Base-by-base conservation (phyloP, 1,140 invertebrate genomes). In the Leptoteleia sp. region DNA sequence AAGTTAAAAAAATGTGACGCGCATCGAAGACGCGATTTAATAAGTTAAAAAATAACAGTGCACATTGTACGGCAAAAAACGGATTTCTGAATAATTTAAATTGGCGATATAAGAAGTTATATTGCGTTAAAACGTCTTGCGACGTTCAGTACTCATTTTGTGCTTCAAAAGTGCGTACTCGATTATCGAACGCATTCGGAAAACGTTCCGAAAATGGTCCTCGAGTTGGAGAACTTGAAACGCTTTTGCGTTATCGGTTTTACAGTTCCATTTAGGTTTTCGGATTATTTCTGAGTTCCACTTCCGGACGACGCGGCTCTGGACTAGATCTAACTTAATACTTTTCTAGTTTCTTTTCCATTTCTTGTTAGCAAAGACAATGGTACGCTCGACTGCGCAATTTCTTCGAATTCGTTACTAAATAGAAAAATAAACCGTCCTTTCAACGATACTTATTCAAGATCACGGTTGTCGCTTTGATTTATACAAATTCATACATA, bases 261-360 rank as follows among this genome's bases (percentile, higher is more conserved):
- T 43, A 11, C 8, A 22, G 17, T 16, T 17, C 35, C 7, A 15
- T 50, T 50, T 50, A n/a, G n/a, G n/a, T 15, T 9, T 50, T 35
- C 13, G 7, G 8, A 8, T 31, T 9, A 22, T 29, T 33, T 22
- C 43, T 12, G 13, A 42, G 13, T n/a, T 25, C 33, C 38, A 35
- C 11, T 43, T 35, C 27, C 15, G 35, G 29, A 45, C 13, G 17
- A 13, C 35, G 15, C 16, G n/a, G n/a, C n/a, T 54, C 48, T 67
- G 47, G 65, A 70, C 54, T 70, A 70, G 54, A 59, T 70, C 35
- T 59, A 52, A 42, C 54, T 48, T 70, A 59, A 70, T 70, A 59
- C 65, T 59, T n/a, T n/a, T 70, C 43, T 70, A 57, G 52, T 55
- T 70, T 47, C 38, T 45, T 47, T 4, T 45, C 15, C 6, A 11